phyloP scores from a whole-genome alignment of 2,113 vertebrate genomes.

The Xyrauchen texanus region DNA sequence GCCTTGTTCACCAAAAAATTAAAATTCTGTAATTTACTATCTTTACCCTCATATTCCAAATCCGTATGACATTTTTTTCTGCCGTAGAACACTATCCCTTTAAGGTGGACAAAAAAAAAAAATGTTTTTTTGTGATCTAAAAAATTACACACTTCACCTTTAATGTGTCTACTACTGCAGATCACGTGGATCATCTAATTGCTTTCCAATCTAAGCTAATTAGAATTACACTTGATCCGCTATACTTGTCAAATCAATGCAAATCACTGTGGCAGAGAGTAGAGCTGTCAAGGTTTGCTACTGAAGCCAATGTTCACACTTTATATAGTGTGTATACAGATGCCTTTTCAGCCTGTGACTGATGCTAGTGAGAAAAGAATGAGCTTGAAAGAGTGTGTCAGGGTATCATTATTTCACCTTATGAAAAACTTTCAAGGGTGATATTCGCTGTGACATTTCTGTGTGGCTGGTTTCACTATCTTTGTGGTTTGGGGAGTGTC shows the following conservation, averaged over 20 bases:
- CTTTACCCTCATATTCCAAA: too few species aligned
- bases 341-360: not conserved
- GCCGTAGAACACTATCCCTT: too few species aligned
- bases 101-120: too few species aligned
- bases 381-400: not conserved
- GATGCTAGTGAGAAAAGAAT: not conserved
- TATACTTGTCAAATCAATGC: constrained; percentile 21
- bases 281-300: not conserved
- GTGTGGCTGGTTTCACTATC: not conserved
- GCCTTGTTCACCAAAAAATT: too few species aligned
- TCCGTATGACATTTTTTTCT: too few species aligned
- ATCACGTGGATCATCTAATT: not conserved
- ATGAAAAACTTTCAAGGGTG: constrained; percentile 2
- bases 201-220: constrained; percentile 2
- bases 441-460: constrained; percentile 22
- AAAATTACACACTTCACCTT: too few species aligned
- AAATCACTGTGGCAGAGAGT: not conserved
- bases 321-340: not conserved
- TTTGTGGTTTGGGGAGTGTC: constrained; percentile 12
- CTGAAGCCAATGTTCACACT: too few species aligned
- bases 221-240: constrained; percentile 5
- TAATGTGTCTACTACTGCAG: too few species aligned
- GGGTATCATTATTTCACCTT: constrained; percentile 12
- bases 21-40: too few species aligned
- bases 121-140: too few species aligned